Evolutionary conservation across 2,888 invertebrate species (phyloP), one percentile per base, ranked within the genome.

Genomic region (Sisyra terminalis): DNA sequence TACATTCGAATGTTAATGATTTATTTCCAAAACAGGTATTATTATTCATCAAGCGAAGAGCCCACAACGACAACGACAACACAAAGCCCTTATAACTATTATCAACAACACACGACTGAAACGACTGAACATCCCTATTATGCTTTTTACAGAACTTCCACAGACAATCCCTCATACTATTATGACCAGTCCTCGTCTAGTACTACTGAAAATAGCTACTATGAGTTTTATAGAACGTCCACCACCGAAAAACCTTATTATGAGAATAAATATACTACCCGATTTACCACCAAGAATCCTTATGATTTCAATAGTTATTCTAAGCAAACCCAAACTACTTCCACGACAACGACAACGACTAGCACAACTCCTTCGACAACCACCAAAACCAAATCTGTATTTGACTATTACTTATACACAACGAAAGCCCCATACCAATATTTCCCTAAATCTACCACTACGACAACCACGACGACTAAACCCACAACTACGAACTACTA

Each of bases 181-280:
- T 24, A 24, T 7, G 24, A 24, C 24, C 24, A 44, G 14, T 43
- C 43, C 37, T 39, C 46, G 45, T 17, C 46, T 48, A 35, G 39
- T 48, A 50, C 47, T 42, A 48, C 44, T 45, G 44, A 32, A 9
- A 35, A 35, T n/a, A 15, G 16, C 11, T 35, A 35, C 35, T 15
- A 35, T 35, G 35, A 35, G 60, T 63, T 56, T 63, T 66, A 53
- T 66, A 64, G 57, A 57, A 61, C 24, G 7, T 55, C 50, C 58
- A 58, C 59, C 52, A 63, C 65, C 46, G 46, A 58, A 52, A 54
- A 58, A 50, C 16, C 16, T 15, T 34, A 17, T 10, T 35, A 39
- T 30, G 35, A 34, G 6, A 39, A 36, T 40, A 40, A 38, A 15
- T 44, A 45, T 40, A 50, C 47, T 3, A 47, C 43, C 36, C 36